Evolutionary conservation across 2,113 vertebrate genomes (phyloP).

Genomic region (Trinectes maculatus): DNA sequence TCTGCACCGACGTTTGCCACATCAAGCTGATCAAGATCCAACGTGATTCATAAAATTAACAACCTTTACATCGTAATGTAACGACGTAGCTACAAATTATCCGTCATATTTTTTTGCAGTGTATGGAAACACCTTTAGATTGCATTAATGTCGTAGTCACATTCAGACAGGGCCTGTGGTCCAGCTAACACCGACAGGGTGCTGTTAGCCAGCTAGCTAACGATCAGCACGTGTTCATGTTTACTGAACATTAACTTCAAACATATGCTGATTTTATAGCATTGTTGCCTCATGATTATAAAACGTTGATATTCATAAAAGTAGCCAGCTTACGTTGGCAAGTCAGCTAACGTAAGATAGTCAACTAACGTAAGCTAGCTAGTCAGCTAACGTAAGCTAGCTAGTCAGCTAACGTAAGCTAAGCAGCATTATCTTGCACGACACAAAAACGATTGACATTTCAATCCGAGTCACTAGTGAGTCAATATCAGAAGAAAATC

Average conservation of each 20-base stretch:
- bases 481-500: not conserved
- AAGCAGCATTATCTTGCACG: slow-evolving; percentile 22
- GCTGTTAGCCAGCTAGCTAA: slow-evolving; percentile 11
- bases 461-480: not conserved
- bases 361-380: not conserved
- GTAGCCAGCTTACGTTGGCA: too few species aligned
- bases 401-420: slow-evolving; percentile 20
- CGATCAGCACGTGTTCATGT: not conserved
- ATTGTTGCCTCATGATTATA: too few species aligned
- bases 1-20: too few species aligned
- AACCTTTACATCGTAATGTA: not conserved
- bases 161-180: not conserved
- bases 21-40: too few species aligned
- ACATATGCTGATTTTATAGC: fast-evolving
- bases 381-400: not conserved
- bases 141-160: not conserved
- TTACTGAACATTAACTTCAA: not conserved
- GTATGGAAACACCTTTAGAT: too few species aligned
- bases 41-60: too few species aligned
- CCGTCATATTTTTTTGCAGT: too few species aligned
- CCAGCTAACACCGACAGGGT: slow-evolving; percentile 13
- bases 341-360: too few species aligned
- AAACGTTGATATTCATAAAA: too few species aligned
- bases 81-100: not conserved
- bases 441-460: not conserved